Evolutionary conservation across 1,140 invertebrate species (phyloP).

Genomic region (Dreissena rostriformis): DNA sequence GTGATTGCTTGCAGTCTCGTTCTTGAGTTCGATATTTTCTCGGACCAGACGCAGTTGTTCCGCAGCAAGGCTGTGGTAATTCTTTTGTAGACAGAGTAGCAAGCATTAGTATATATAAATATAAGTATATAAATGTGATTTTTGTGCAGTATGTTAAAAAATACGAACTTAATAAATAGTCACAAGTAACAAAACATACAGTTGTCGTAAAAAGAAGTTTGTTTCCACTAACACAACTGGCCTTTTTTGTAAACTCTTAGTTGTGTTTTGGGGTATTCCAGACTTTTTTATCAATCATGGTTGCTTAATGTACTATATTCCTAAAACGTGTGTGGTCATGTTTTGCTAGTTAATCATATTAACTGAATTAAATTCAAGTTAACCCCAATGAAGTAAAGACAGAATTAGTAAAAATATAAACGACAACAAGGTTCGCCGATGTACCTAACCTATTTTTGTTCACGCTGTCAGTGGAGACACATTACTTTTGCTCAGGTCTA

Average conservation of each 20-base stretch:
- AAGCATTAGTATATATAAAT: too few relatives aligned
- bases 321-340: too few relatives aligned
- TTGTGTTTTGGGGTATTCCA: too few relatives aligned
- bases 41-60: slow-evolving; percentile 21
- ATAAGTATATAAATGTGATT: too few relatives aligned
- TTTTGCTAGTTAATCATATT: slow-evolving; percentile 13
- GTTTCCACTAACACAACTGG: not conserved
- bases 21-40: slow-evolving; percentile 16
- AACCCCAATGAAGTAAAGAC: not conserved
- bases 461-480: too few relatives aligned
- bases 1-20: not conserved
- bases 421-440: too few relatives aligned
- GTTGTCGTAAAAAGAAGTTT: not conserved
- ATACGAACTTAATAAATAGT: not conserved
- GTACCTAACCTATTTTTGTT: too few relatives aligned
- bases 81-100: slow-evolving; percentile 9
- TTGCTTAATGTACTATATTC: too few relatives aligned
- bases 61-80: not conserved
- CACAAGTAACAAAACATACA: not conserved
- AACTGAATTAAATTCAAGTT: not conserved
- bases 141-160: not conserved
- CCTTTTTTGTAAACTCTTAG: too few relatives aligned
- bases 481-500: too few relatives aligned
- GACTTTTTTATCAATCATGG: too few relatives aligned
- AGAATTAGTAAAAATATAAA: too few relatives aligned